Percentiles rank a stretch among this genome's conserved stretches.
Conservation (phyloP, 1,140 invertebrate species). For the Drosophila saltans region DNA sequence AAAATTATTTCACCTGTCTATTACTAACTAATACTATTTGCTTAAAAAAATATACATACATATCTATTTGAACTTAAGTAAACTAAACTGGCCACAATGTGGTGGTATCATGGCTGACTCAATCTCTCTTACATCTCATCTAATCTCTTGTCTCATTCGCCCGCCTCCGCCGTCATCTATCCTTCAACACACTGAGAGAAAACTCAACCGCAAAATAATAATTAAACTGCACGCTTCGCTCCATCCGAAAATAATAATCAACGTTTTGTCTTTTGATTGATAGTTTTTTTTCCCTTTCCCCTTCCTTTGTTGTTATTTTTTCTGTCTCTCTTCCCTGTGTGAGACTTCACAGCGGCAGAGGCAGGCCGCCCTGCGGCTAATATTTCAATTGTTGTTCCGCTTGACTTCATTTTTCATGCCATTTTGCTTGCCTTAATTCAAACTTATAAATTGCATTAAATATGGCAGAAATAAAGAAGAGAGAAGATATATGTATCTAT, state of each 20-base stretch:
- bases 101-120: not conserved
- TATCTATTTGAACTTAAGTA: constrained; percentile 24
- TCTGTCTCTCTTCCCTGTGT: not conserved
- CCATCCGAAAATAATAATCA: constrained; percentile 62
- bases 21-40: constrained; percentile 3
- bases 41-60: constrained; percentile 8
- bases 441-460: constrained; percentile 77
- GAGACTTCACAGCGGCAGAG: constrained; percentile 2
- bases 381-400: constrained; percentile 63
- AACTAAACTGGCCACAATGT: constrained; percentile 8
- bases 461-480: constrained; percentile 17
- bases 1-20: constrained; percentile 15
- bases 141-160: constrained; percentile 22
- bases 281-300: constrained; percentile 58
- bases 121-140: not conserved
- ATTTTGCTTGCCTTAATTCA: constrained; percentile 61
- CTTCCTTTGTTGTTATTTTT: not conserved
- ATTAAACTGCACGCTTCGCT: constrained; percentile 71
- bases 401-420: constrained; percentile 74
- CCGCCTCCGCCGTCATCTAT: not conserved
- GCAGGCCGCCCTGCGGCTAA: constrained; percentile 36
- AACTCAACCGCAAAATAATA: constrained; percentile 64
- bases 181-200: constrained; percentile 1
- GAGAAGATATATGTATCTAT: not conserved
- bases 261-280: constrained; percentile 76